Base-by-base conservation (phyloP, 2,113 vertebrate species). In the Rattus rattus region DNA sequence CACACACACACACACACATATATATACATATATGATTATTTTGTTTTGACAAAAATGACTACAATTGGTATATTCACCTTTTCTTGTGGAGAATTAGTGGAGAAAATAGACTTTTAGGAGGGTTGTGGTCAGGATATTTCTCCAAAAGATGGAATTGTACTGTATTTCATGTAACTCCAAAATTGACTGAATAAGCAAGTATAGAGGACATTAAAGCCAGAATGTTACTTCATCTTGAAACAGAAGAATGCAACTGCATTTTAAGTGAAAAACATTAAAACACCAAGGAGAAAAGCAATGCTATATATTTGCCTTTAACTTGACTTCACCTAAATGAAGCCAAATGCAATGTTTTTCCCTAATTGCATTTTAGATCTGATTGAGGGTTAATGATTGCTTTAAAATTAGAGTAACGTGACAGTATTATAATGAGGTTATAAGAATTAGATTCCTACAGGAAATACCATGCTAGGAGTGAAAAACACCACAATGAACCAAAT, bases 191-290 rank as follows among this genome's bases (percentile, higher is more conserved):
- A 73, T 75, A 67, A 83, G 14, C 2, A 43, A 63, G 20, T 16
- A 63, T 20, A 49, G 28, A 49, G 12, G 70, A 91, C 43, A 54
- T 7, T 70, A 70, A 76, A 59, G 43, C 24, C n/a, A 75, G 30
- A 47, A 86, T n/a, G 75, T n/a, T n/a, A 93, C 84, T 69, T 76
- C 52, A 85, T 59, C n/a, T 52, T 54, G 73, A 96, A 86, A 63
- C 10, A 86, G 72, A 73, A 39, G 54, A 47, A 54, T n/a, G 56
- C 86, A 86, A 43, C 33, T 63, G 14, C 14, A 63, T 90, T 80
- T 72, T 63, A 65, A 65, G 65, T 19, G 1, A 79, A 30, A 9
- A 43, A 72, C 36, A 63, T 33, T 61, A 54, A 59, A 14, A 73
- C 36, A 56, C 4, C 20, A 16, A 92, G 36, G 43, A n/a, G 3